These are phyloP conservation scores for Ommatoiulus sabulosus DNA, from an alignment of 2,888 invertebrate species.

Conservation along the genomic window DNA sequence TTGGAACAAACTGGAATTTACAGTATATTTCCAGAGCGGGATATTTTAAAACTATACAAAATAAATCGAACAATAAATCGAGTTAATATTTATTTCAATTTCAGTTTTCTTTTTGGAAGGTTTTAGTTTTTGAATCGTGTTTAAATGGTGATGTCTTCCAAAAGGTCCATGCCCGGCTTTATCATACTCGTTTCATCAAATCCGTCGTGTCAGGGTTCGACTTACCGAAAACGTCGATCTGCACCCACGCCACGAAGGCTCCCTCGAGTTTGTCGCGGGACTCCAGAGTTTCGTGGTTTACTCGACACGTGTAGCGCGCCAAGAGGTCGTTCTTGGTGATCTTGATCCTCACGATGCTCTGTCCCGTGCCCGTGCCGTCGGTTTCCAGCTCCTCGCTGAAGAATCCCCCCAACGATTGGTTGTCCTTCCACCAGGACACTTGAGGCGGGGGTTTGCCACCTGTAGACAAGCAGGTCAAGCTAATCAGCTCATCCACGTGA, in stretches of 20 bases:
- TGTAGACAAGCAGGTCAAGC: constrained; percentile 79
- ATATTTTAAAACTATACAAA: too few species aligned
- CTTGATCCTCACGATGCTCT: constrained; percentile 75
- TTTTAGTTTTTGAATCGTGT: too few species aligned
- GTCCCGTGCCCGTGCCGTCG: constrained; percentile 76
- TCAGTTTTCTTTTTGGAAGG: too few species aligned
- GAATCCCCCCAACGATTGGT: constrained; percentile 74
- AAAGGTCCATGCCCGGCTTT: too few species aligned
- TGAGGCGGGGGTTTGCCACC: constrained; percentile 87
- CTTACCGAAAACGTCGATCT: constrained; percentile 81
- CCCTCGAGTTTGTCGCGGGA: constrained; percentile 73
- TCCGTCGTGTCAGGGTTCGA: constrained; percentile 59
- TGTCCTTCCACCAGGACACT: constrained; percentile 87
- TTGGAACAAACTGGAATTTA: too few species aligned
- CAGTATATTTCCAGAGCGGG: too few species aligned
- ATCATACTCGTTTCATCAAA: too few species aligned
- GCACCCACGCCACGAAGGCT: constrained; percentile 69
- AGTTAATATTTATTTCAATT: too few species aligned
- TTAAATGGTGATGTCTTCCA: too few species aligned
- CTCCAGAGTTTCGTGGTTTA: constrained; percentile 71
- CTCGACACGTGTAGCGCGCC: constrained; percentile 78
- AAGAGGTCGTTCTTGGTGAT: constrained; percentile 80
- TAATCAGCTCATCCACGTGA: constrained; percentile 77
- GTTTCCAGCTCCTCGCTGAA: constrained; percentile 59
- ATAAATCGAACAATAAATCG: too few species aligned